Conservation (phyloP, 2,888 invertebrate genomes). For the Alcis repandata region DNA sequence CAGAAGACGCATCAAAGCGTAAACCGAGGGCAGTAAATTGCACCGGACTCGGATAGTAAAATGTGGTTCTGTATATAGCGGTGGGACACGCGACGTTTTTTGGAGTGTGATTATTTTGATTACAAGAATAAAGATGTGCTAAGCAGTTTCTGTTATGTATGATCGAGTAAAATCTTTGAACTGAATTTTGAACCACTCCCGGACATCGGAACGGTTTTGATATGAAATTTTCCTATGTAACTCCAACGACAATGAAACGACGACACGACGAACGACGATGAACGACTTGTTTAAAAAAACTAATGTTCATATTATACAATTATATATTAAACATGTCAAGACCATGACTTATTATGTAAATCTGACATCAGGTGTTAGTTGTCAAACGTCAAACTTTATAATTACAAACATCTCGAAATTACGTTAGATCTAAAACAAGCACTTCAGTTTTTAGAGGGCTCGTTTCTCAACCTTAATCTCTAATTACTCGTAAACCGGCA, state of each 20-base stretch:
- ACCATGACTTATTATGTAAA: no score
- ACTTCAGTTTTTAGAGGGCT: slow-evolving; percentile 38
- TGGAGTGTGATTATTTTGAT: neutral
- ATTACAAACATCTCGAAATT: slow-evolving; percentile 4
- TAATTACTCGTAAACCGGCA: slow-evolving; percentile 59
- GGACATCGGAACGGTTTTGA: no score
- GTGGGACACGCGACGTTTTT: slow-evolving; percentile 58
- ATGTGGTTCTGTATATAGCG: slow-evolving; percentile 55
- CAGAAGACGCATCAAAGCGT: slow-evolving; percentile 73
- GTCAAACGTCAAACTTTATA: neutral
- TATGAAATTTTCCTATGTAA: no score
- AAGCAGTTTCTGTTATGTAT: no score
- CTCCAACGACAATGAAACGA: no score
- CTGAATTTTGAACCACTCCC: no score
- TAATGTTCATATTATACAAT: no score
- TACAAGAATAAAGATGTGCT: neutral
- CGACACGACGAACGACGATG: no score
- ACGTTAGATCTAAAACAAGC: slow-evolving; percentile 22
- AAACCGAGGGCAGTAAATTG: slow-evolving; percentile 67
- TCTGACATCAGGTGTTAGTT: neutral
- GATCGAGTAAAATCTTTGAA: no score
- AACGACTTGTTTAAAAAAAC: no score
- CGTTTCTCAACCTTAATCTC: slow-evolving; percentile 53
- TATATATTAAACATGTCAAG: no score
- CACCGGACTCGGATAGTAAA: slow-evolving; percentile 59